A percentile compares a stretch with the other conserved stretches of the same genome.
Evolutionary conservation across 2,113 vertebrate genomes (phyloP).

Genomic region (Aptenodytes forsteri): DNA sequence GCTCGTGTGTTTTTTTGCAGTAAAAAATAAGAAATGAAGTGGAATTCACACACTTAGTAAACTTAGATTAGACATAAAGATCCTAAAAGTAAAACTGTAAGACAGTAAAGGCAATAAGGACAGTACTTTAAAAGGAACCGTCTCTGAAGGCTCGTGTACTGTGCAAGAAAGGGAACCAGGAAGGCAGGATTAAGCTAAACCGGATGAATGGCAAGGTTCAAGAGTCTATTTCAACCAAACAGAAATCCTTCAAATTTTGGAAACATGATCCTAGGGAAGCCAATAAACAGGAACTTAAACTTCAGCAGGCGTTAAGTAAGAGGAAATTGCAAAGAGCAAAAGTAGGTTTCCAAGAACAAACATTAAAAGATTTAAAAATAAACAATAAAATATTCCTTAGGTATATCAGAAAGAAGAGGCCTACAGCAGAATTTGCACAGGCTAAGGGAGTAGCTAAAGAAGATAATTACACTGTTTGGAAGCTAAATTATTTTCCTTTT

Average conservation of each 20-base stretch:
- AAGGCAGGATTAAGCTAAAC: constrained; percentile 55
- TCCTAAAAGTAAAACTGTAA: background rate
- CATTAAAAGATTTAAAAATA: constrained; percentile 51
- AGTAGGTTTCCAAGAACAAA: constrained; percentile 56
- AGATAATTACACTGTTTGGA: background rate
- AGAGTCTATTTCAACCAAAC: constrained; percentile 47
- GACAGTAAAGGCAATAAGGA: background rate
- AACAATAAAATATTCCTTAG: constrained; percentile 52
- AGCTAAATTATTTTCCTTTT: background rate
- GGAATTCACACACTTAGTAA: background rate
- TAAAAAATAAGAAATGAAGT: background rate
- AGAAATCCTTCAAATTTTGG: constrained; percentile 60
- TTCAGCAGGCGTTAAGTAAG: constrained; percentile 59
- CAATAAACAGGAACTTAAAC: constrained; percentile 69
- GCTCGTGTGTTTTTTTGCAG: background rate
- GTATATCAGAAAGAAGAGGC: constrained; percentile 18
- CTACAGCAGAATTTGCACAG: background rate
- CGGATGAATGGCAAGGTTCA: constrained; percentile 47
- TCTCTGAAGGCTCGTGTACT: background rate
- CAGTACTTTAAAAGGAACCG: background rate
- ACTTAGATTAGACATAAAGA: background rate
- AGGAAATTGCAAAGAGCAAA: constrained; percentile 60
- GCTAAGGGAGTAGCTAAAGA: background rate
- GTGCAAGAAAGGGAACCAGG: constrained; percentile 20
- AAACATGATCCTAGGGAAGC: constrained; percentile 57